Base-by-base conservation (phyloP, 2,888 invertebrate species). In the Epinotia demarniana region DNA sequence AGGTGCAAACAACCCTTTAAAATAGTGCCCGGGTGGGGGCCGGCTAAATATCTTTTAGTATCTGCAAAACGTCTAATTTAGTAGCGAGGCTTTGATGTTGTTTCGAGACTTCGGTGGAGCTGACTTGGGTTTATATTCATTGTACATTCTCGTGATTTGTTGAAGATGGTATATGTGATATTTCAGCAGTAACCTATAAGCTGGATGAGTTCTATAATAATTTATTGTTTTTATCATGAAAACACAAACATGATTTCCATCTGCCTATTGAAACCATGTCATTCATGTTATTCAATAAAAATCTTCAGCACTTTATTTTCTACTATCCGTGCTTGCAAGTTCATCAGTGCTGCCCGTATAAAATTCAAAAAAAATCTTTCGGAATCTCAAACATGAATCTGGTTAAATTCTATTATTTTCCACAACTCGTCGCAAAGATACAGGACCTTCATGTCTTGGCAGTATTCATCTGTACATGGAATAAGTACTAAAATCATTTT, bases 41-140 rank as follows among this genome's bases (percentile, higher is more conserved):
- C 80, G 79, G 85, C 88, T 89, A 90, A 91, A 91, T 90, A 90
- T 90, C 90, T 90, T 91, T 92, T 91, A 92, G 90, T 92, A 90
- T 91, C 91, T 92, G 91, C 89, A 89, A 91, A 92, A 91, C 89
- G 89, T 90, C 90, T 90, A 90, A 90, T 89, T 90, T 89, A 89
- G 89, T 86, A 87, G 87, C 87, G 82, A 88, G 87, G 88, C 89
- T 90, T 89, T 89, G 90, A 90, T 90, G 88, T 88, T 86, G 86
- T 86, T 85, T 83, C 80, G 79, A 75, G 80, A 81, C 76, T 71
- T 79, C 72, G 5, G 68, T 70, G 80, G 72, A 2, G 70, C 85
- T 77, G 89, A 87, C 87, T 74, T 46, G 4, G 16, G 18, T 12
- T 12, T 43, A 62, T 23, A n/a, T n/a, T 1, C 27, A 13, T 60